These are phyloP conservation scores for Cepaea nemoralis DNA, from an alignment of 1,140 invertebrate species.

Conservation along the genomic window DNA sequence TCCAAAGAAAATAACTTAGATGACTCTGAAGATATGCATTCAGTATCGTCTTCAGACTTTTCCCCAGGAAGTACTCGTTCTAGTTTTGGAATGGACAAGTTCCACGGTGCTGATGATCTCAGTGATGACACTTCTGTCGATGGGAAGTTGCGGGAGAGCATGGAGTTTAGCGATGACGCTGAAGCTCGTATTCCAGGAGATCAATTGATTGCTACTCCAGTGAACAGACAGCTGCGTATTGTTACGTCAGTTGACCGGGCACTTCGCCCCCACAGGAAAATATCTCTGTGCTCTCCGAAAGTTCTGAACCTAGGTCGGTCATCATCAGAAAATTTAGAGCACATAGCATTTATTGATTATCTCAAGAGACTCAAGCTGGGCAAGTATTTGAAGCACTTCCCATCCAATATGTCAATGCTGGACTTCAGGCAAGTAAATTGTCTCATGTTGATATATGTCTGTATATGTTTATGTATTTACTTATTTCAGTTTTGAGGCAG, in stretches of 20 bases:
- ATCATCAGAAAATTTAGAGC: slow-evolving; percentile 48
- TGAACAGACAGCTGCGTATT: slow-evolving; percentile 61
- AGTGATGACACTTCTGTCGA: slow-evolving; percentile 56
- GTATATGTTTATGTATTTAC: too few species aligned
- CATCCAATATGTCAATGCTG: slow-evolving; percentile 65
- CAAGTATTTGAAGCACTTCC: slow-evolving; percentile 62
- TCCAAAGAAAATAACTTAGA: slow-evolving; percentile 45
- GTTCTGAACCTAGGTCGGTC: slow-evolving; percentile 33
- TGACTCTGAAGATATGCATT: slow-evolving; percentile 53
- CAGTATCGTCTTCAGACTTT: slow-evolving; percentile 57
- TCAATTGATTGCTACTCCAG: slow-evolving; percentile 51
- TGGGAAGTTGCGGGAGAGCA: slow-evolving; percentile 49
- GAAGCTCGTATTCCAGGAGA: background rate
- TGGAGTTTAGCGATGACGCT: slow-evolving; percentile 57
- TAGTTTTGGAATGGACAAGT: slow-evolving; percentile 53
- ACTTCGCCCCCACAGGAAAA: slow-evolving; percentile 42
- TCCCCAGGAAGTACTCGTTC: slow-evolving; percentile 54
- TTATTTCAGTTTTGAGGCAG: too few species aligned
- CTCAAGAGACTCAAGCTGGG: slow-evolving; percentile 59
- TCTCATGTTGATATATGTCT: too few species aligned
- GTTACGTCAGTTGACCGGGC: slow-evolving; percentile 60
- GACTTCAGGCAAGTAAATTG: slow-evolving; percentile 61
- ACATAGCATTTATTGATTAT: slow-evolving; percentile 65
- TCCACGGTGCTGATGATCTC: slow-evolving; percentile 58
- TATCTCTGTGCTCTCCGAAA: slow-evolving; percentile 45